A percentile compares a stretch with the other conserved stretches of the same genome.
phyloP scores from a whole-genome alignment of 2,113 vertebrate genomes.

The Cynopterus brachyotis region DNA sequence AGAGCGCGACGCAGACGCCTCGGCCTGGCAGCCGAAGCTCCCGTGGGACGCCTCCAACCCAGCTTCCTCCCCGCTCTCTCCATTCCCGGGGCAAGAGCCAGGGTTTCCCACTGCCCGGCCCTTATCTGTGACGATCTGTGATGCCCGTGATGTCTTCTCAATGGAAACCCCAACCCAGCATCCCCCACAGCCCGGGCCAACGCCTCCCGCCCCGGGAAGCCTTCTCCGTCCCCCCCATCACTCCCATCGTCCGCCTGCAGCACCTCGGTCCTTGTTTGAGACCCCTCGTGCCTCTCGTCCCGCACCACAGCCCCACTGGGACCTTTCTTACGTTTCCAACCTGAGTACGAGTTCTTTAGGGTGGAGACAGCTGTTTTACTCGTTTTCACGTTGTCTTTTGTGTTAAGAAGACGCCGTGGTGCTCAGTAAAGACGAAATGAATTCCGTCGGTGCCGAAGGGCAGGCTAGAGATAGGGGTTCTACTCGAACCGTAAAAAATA shows the following conservation, averaged over 20 bases:
- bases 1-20: neutral
- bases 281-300: no score
- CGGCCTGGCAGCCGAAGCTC: neutral
- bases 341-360: neutral
- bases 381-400: neutral
- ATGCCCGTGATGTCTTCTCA: neutral
- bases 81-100: neutral
- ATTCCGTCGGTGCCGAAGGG: neutral
- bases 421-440: neutral
- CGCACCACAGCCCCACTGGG: accelerated
- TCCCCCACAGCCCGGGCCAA: neutral
- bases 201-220: neutral
- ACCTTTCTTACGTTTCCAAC: neutral
- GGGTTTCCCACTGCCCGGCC: neutral
- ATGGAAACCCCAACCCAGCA: neutral
- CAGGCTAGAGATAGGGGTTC: neutral
- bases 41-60: neutral
- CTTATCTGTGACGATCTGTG: neutral
- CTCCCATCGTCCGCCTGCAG: neutral
- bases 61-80: neutral
- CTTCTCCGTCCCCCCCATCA: accelerated
- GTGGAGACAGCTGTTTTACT: neutral
- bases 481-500: neutral
- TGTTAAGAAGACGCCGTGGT: neutral
- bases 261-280: neutral